Percentiles rank a stretch among this genome's conserved stretches.
Conservation (phyloP, 2,113 vertebrate genomes). For the Neogale vison region DNA sequence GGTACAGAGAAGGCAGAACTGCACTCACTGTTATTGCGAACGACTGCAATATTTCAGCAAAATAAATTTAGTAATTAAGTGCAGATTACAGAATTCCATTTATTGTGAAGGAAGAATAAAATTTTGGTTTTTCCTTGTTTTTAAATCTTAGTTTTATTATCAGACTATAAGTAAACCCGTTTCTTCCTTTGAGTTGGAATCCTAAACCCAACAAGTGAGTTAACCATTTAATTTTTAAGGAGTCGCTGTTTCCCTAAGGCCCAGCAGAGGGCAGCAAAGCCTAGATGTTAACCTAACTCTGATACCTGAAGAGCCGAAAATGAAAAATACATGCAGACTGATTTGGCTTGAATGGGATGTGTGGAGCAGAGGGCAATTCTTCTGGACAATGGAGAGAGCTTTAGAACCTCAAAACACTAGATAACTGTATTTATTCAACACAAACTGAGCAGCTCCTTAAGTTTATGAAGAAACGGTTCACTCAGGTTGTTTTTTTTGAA, state of each 20-base stretch:
- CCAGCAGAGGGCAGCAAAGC: constrained; percentile 75
- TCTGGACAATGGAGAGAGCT: background rate
- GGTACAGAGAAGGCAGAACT: background rate
- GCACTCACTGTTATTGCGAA: background rate
- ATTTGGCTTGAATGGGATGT: background rate
- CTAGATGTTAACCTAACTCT: background rate
- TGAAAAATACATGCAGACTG: background rate
- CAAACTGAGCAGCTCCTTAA: background rate
- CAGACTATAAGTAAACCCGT: background rate
- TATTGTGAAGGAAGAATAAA: background rate
- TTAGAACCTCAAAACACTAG: background rate
- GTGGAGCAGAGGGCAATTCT: background rate
- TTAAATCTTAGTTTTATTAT: background rate
- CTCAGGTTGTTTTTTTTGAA: background rate
- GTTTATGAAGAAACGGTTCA: background rate
- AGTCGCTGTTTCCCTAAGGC: background rate
- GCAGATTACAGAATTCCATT: background rate
- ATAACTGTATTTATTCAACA: background rate
- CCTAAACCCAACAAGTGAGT: background rate
- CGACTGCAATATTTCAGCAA: background rate
- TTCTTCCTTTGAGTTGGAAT: background rate
- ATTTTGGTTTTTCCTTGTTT: background rate
- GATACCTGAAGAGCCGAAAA: background rate
- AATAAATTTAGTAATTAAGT: constrained; percentile 8
- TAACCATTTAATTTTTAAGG: background rate